Base-by-base conservation (phyloP, 2,797 vertebrate genomes). In the Pterois miles region DNA sequence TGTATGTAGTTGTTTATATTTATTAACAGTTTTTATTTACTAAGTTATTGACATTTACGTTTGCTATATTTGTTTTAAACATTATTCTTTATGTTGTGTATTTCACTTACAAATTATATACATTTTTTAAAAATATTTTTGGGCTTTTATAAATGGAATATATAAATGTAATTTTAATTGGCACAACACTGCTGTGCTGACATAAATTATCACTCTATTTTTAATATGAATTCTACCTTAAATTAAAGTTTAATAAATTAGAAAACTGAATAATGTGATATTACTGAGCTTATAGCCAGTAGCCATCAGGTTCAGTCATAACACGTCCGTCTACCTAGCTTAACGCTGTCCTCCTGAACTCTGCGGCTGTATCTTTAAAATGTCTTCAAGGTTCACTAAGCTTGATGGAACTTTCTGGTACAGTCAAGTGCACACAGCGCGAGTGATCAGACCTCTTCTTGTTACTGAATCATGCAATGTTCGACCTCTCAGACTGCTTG, bases 291-390 rank as follows among this genome's bases (percentile, higher is more conserved):
- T 34, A 1, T 66, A 43, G 59, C 20, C 78, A 76, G 54, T 4
- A 54, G 64, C 65, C 77, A 76, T 81, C 78, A 72, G 71, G 57
- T 76, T 78, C 18, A 48, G 34, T 48, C 66, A 74, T 18, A 48
- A 56, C 67, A 71, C 9, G 31, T 79, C 76, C 46, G 74, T 58
- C 74, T 54, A 54, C 71, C 77, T 76, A n/a, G 53, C 71, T 66
- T 60, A 78, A 16, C 54, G 69, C 8, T 84, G 85, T 77, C 90
- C 85, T 81, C 53, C 52, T 87, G 87, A 90, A 91, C 91, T 89
- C 85, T 76, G 86, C 63, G 6, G 69, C 91, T 91, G 83, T 86
- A 83, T 88, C 90, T 94, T 91, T 93, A 91, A 93, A 91, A 90
- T 65, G 84, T 90, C 86, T 85, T 83, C 81, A 78, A 71, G 91